Conservation (phyloP, 2,888 invertebrate genomes). For the Anoncus sp. region DNA sequence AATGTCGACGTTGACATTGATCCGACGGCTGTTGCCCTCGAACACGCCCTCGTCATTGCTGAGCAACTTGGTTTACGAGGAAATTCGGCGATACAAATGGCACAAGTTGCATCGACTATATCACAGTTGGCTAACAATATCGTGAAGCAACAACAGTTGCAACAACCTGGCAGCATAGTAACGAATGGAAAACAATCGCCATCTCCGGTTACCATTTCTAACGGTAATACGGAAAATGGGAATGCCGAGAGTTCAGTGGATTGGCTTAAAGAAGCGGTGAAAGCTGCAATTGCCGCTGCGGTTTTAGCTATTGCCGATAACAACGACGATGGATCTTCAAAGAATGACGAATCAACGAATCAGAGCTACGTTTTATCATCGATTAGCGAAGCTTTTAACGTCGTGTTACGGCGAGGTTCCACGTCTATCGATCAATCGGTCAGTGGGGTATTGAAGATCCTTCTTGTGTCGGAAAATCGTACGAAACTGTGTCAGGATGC, state of each 20-base stretch:
- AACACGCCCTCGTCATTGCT: constrained; percentile 78
- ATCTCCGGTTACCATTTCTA: constrained; percentile 27
- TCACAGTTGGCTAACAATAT: constrained; percentile 80
- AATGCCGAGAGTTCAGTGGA: constrained; percentile 61
- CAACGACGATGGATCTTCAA: constrained; percentile 37
- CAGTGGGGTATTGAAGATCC: constrained; percentile 75
- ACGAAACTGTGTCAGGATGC: constrained; percentile 75
- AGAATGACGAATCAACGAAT: constrained; percentile 65
- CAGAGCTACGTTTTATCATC: constrained; percentile 76
- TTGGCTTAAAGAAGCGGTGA: constrained; percentile 74
- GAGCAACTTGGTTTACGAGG: constrained; percentile 81
- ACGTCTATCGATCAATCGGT: constrained; percentile 74
- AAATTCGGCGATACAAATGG: constrained; percentile 82
- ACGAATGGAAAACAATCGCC: constrained; percentile 69
- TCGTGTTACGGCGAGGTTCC: constrained; percentile 71
- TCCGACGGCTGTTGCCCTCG: constrained; percentile 79
- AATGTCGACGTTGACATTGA: constrained; percentile 85
- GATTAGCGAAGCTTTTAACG: constrained; percentile 79
- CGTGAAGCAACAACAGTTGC: constrained; percentile 69
- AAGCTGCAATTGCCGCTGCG: constrained; percentile 76
- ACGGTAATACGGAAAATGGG: constrained; percentile 55
- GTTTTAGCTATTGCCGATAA: constrained; percentile 73
- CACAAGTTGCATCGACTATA: constrained; percentile 82
- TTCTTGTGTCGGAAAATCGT: constrained; percentile 77
- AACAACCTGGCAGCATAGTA: constrained; percentile 41